A percentile compares a stretch with the other conserved stretches of the same genome.
These are phyloP conservation scores for Cephalotes varians DNA, from an alignment of 2,888 invertebrate species.

Conservation along the genomic window DNA sequence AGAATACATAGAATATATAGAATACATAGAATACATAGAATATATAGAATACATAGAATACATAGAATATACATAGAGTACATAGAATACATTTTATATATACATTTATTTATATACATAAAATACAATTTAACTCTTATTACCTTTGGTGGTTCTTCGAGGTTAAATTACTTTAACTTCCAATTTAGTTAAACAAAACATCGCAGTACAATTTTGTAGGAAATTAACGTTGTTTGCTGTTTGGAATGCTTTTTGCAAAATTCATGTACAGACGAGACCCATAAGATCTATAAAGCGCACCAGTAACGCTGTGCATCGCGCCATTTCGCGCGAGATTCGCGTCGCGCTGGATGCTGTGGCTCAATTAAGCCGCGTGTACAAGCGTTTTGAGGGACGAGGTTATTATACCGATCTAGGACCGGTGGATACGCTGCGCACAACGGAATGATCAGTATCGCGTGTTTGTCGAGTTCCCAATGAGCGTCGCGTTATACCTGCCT, in stretches of 20 bases:
- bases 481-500: slow-evolving; percentile 62
- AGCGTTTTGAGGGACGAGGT: slow-evolving; percentile 48
- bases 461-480: slow-evolving; percentile 74
- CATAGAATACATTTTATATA: too few species aligned
- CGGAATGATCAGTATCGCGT: slow-evolving; percentile 71
- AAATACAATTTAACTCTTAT: neutral
- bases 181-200: neutral
- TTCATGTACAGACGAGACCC: neutral
- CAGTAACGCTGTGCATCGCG: neutral
- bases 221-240: too few species aligned
- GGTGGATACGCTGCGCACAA: neutral
- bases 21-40: too few species aligned
- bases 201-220: too few species aligned
- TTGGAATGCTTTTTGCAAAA: too few species aligned
- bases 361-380: slow-evolving; percentile 37
- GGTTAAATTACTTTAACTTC: too few species aligned
- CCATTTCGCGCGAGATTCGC: slow-evolving; percentile 29
- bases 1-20: too few species aligned
- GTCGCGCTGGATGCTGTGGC: neutral
- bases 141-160: neutral
- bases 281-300: neutral
- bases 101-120: too few species aligned
- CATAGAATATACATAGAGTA: too few species aligned
- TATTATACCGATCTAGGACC: slow-evolving; percentile 44
- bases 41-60: too few species aligned